Evolutionary conservation across 2,888 invertebrate genomes (phyloP).

Genomic region (Athrips mouffetella): DNA sequence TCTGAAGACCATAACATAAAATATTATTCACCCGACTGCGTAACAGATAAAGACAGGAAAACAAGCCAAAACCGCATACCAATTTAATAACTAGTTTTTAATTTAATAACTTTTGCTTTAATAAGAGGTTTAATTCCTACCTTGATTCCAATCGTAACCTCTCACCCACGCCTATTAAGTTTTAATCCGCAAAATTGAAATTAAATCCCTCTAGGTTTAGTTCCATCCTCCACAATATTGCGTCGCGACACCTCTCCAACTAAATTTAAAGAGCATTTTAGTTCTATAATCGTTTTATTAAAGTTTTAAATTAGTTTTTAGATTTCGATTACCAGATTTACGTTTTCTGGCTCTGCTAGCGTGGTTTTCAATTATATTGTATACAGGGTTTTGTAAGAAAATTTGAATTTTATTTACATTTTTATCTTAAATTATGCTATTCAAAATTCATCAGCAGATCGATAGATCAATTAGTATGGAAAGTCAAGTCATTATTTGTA

Average conservation of each 20-base stretch:
- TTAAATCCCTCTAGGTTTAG: conserved; percentile 34
- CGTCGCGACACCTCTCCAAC: conserved; percentile 17
- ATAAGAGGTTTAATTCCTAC: not conserved
- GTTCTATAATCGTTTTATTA: conserved; percentile 4
- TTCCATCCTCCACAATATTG: conserved; percentile 36
- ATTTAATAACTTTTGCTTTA: not conserved
- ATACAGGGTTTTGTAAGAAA: no score
- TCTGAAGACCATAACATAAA: no score
- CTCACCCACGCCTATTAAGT: conserved; percentile 30
- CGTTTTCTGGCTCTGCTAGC: no score
- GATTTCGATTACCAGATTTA: not conserved
- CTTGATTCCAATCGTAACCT: conserved; percentile 28
- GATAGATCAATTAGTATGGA: no score
- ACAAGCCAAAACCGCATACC: no score
- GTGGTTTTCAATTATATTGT: no score
- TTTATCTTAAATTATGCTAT: no score
- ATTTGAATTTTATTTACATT: not conserved
- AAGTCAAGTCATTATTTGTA: no score
- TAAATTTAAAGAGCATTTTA: not conserved
- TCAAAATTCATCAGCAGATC: no score
- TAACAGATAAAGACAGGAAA: no score
- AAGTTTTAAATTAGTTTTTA: conserved; percentile 4
- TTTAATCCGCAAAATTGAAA: conserved; percentile 44
- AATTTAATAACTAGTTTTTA: no score
- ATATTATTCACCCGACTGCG: no score